These are phyloP conservation scores for Apotomis betuletana DNA, from an alignment of 2,888 invertebrate species.

Conservation along the genomic window DNA sequence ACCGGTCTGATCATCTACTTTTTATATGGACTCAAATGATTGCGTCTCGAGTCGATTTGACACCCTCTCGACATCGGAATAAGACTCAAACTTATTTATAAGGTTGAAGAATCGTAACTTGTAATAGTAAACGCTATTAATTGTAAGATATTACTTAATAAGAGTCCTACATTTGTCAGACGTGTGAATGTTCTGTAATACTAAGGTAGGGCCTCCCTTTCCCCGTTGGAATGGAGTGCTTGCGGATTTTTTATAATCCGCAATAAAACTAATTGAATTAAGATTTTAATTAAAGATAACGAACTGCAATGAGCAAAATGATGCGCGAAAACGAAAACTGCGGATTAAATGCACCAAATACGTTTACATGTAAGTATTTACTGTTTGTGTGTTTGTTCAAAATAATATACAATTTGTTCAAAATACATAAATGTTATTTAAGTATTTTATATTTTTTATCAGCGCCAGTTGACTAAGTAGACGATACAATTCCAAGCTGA, in stretches of 20 bases:
- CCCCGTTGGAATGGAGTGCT: not conserved
- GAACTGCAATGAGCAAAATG: not conserved
- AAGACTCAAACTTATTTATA: conserved; percentile 13
- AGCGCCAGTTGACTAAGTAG: too few species aligned
- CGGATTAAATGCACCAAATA: not conserved
- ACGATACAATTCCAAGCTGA: too few species aligned
- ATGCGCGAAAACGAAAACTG: not conserved
- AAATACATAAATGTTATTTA: too few species aligned
- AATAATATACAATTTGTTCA: too few species aligned
- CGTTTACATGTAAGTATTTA: too few species aligned
- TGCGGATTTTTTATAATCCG: not conserved
- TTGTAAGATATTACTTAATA: conserved; percentile 40
- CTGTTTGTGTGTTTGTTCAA: too few species aligned
- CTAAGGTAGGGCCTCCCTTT: conserved; percentile 20
- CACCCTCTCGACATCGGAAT: conserved; percentile 6
- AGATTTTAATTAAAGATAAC: conserved; percentile 17
- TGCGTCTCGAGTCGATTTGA: not conserved
- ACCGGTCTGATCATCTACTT: conserved; percentile 38
- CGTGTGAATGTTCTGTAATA: conserved; percentile 15
- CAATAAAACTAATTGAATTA: not conserved
- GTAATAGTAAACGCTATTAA: conserved; percentile 41
- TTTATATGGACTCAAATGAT: conserved; percentile 17
- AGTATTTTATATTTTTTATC: too few species aligned
- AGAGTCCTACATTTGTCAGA: conserved; percentile 29
- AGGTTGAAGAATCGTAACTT: conserved; percentile 26